Base-by-base conservation (phyloP, 2,888 invertebrate species). In the Pterobdella sp. region DNA sequence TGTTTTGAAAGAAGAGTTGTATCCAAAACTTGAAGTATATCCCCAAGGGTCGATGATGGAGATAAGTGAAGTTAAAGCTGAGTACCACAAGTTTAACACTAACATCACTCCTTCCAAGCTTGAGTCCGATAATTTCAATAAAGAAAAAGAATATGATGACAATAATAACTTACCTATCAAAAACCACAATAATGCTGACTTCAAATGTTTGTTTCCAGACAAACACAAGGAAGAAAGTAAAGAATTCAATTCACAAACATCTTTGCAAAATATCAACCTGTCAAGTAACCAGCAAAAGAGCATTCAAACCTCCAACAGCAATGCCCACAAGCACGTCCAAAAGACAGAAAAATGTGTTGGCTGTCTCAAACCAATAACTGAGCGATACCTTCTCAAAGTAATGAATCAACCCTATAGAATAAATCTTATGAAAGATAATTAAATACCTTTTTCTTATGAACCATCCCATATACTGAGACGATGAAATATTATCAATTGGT, bases 341-440 rank as follows among this genome's bases (percentile, higher is more conserved):
- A 22, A 14, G 3, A 56, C 69, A 1, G 69, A 69, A n/a, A 69
- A 69, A 49, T 69, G 69, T 22, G 49, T 49, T 3, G 69, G 69
- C 49, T 69, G 69, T 32, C n/a, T 49, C 1, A 37, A 69, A 31
- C 69, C 69, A 49, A 69, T 69, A 49, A 69, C 69, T 4, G 69
- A 69, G 22, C 1, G 69, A 29, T 69, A 69, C 32, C 52, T 69
- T 7, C 49, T 69, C 29, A 69, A 69, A 34, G 69, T 69, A 32
- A 34, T 66, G 66, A 66, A 66, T 32, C n/a, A n/a, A n/a, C n/a
- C n/a, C n/a, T n/a, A n/a, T n/a, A n/a, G n/a, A n/a, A n/a, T n/a
- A n/a, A n/a, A n/a, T n/a, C n/a, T n/a, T n/a, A n/a, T n/a, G n/a
- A n/a, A n/a, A n/a, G n/a, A n/a, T n/a, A n/a, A n/a, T n/a, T n/a